Evolutionary conservation across 1,140 invertebrate species (phyloP).

Genomic region (Luehdorfia chinensis): DNA sequence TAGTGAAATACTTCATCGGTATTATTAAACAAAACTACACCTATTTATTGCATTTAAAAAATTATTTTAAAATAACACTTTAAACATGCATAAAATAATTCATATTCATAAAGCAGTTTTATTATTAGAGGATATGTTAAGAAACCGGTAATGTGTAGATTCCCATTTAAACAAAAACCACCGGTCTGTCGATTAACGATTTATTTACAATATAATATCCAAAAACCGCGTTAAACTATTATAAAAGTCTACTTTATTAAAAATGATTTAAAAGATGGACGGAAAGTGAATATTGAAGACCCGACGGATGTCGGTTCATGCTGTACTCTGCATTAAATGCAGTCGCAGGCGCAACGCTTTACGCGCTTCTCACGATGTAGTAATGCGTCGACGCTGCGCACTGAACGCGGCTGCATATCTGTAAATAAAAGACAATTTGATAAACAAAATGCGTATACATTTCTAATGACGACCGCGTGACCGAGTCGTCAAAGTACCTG

Average conservation of each 20-base stretch:
- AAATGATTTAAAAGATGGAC: constrained; percentile 39
- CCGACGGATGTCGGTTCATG: background rate
- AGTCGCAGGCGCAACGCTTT: constrained; percentile 62
- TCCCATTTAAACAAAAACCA: constrained; percentile 20
- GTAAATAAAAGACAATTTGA: too few species aligned
- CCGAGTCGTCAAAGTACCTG: too few species aligned
- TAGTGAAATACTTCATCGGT: constrained; percentile 9
- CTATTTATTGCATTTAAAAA: constrained; percentile 15
- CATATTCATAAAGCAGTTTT: background rate
- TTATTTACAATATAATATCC: constrained; percentile 61
- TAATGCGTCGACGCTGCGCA: constrained; percentile 57
- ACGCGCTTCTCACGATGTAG: constrained; percentile 50
- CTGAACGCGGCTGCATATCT: constrained; percentile 69
- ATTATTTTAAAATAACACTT: constrained; percentile 17
- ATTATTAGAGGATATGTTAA: constrained; percentile 19
- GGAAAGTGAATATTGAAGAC: constrained; percentile 42
- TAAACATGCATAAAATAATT: constrained; percentile 10
- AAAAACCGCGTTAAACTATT: constrained; percentile 39
- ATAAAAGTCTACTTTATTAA: constrained; percentile 33
- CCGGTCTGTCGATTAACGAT: constrained; percentile 30
- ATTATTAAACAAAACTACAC: constrained; percentile 6
- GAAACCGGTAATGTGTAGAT: constrained; percentile 1
- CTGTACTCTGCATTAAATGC: constrained; percentile 30
- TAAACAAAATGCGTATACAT: too few species aligned
- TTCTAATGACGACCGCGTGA: too few species aligned